Evolutionary conservation across 2,113 vertebrate genomes (phyloP).

Genomic region (Channa argus): DNA sequence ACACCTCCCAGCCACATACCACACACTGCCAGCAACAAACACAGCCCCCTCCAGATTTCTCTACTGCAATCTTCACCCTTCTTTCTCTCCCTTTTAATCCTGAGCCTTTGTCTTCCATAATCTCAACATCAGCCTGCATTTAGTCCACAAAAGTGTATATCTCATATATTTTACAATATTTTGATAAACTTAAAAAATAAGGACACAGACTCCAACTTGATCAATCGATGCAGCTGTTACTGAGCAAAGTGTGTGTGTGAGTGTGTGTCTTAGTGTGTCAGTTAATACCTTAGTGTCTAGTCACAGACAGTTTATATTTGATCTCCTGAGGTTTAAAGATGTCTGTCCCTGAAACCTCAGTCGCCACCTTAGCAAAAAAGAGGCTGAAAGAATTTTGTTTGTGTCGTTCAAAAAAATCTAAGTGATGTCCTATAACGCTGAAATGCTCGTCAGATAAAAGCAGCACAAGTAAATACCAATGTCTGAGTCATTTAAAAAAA

Average conservation of each 20-base stretch:
- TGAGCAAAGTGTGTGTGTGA: no score
- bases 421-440: neutral
- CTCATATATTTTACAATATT: neutral
- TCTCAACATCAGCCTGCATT: slow-evolving; percentile 6
- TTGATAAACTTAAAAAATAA: neutral
- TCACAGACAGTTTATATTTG: slow-evolving; percentile 21
- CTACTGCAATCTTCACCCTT: slow-evolving; percentile 10
- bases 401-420: neutral
- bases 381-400: slow-evolving; percentile 19
- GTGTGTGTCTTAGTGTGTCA: neutral
- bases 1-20: slow-evolving; percentile 79
- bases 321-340: slow-evolving; percentile 34
- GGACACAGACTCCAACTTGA: neutral
- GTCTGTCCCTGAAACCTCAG: slow-evolving; percentile 7
- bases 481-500: no score
- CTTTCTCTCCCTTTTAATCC: slow-evolving; percentile 33
- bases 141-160: neutral
- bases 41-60: slow-evolving; percentile 9
- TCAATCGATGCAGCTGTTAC: no score
- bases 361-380: neutral
- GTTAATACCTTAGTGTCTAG: slow-evolving; percentile 13
- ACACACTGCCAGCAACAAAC: slow-evolving; percentile 62
- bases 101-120: neutral
- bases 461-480: neutral
- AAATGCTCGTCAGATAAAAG: slow-evolving; percentile 19